Evolutionary conservation across 2,113 vertebrate species (phyloP).

Genomic region (Mus pahari): DNA sequence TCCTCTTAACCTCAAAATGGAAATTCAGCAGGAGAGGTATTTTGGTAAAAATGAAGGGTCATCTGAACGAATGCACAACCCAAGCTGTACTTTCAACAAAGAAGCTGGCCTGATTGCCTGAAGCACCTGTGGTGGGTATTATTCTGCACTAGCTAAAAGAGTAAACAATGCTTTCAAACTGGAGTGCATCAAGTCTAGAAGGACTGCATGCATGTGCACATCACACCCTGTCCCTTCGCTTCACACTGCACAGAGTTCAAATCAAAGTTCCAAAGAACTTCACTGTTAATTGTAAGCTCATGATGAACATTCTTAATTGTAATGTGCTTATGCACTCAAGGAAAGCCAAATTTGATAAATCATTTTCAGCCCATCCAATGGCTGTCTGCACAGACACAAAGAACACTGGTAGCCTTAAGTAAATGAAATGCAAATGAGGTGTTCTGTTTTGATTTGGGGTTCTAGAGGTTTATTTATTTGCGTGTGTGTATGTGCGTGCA

Average conservation of each 20-base stretch:
- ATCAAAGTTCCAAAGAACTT: not conserved
- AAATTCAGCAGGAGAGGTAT: constrained; percentile 59
- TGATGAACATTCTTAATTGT: not conserved
- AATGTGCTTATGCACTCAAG: not conserved
- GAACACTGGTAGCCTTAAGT: not conserved
- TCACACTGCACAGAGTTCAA: constrained; percentile 49
- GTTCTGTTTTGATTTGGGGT: not conserved
- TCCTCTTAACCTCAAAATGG: constrained; percentile 76
- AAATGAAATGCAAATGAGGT: not conserved
- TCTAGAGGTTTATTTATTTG: no score
- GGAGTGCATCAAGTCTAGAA: constrained; percentile 58
- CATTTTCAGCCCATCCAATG: not conserved
- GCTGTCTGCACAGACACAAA: not conserved
- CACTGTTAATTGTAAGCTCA: not conserved
- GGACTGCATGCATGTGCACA: constrained; percentile 26
- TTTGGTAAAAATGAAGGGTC: constrained; percentile 81
- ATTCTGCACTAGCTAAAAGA: constrained; percentile 58
- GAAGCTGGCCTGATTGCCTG: constrained; percentile 72
- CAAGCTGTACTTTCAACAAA: constrained; percentile 77
- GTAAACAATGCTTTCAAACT: constrained; percentile 78
- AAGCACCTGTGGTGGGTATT: constrained; percentile 5
- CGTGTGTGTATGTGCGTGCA: not conserved
- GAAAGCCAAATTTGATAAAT: not conserved
- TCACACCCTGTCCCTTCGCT: constrained; percentile 56
- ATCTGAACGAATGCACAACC: constrained; percentile 61